A percentile compares a stretch with the other conserved stretches of the same genome.
phyloP scores from a whole-genome alignment of 2,888 invertebrate species.

The Cremastinae sp. region DNA sequence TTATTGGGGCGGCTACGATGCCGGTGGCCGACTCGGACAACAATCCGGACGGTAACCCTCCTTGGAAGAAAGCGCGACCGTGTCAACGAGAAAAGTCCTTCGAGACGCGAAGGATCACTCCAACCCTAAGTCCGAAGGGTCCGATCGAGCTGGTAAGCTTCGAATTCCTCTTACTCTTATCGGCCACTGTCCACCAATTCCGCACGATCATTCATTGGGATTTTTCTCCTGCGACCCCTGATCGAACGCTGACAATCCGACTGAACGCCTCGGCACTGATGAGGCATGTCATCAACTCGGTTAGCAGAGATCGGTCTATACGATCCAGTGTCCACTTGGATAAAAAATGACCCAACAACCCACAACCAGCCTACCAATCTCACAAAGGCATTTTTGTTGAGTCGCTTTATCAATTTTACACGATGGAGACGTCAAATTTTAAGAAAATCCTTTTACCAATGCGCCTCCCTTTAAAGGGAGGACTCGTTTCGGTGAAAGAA shows the following conservation, averaged over 20 bases:
- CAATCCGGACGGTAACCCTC: slow-evolving; percentile 47
- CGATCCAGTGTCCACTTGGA: slow-evolving; percentile 8
- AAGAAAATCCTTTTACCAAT: no score
- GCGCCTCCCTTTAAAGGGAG: no score
- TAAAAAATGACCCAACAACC: neutral
- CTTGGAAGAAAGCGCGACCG: slow-evolving; percentile 42
- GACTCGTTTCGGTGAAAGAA: no score
- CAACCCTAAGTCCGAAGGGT: slow-evolving; percentile 46
- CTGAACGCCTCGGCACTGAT: slow-evolving; percentile 30
- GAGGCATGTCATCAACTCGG: slow-evolving; percentile 29
- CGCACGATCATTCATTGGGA: slow-evolving; percentile 76
- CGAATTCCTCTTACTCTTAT: slow-evolving; percentile 70
- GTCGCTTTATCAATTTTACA: no score
- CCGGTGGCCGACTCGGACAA: slow-evolving; percentile 36
- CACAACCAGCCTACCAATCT: no score
- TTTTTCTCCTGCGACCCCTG: slow-evolving; percentile 58
- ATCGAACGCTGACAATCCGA: slow-evolving; percentile 50
- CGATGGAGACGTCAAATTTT: no score
- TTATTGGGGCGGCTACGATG: slow-evolving; percentile 59
- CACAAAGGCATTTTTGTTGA: no score
- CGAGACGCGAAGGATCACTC: slow-evolving; percentile 44
- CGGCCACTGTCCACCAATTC: slow-evolving; percentile 77
- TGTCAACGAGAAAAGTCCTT: slow-evolving; percentile 46
- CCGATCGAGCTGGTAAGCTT: slow-evolving; percentile 29
- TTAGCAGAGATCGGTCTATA: neutral